Percentiles rank a stretch among this genome's conserved stretches.
phyloP scores from a whole-genome alignment of 2,797 vertebrate genomes.

The Notoglanidium macrostoma region DNA sequence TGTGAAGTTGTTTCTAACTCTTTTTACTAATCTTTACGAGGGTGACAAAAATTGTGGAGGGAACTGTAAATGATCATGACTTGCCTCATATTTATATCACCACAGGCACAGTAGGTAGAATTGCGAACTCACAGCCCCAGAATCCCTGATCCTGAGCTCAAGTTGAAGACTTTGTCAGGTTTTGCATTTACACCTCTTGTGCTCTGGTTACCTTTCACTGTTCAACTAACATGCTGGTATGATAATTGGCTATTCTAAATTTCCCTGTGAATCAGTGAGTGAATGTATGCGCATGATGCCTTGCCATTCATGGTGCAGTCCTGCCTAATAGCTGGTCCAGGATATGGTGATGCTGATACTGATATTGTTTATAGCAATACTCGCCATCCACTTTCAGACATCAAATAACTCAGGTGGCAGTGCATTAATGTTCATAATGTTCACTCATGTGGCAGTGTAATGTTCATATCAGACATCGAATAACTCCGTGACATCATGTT shows the following conservation, averaged over 20 bases:
- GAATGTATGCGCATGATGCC: background rate
- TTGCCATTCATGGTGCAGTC: background rate
- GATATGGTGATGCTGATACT: background rate
- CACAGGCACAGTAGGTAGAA: background rate
- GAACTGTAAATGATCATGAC: background rate
- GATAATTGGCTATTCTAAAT: background rate
- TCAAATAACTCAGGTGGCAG: too few species aligned
- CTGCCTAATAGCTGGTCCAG: background rate
- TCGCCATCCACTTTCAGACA: background rate
- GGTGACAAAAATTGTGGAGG: too few species aligned
- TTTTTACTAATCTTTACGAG: too few species aligned
- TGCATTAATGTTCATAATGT: too few species aligned
- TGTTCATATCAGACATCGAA: background rate
- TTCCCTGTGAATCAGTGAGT: background rate
- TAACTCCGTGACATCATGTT: background rate
- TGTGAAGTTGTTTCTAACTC: too few species aligned
- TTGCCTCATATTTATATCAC: background rate
- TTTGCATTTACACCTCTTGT: background rate
- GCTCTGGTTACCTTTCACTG: background rate
- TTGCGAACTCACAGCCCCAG: too few species aligned
- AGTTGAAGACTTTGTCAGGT: background rate
- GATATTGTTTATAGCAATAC: background rate
- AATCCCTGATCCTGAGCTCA: background rate
- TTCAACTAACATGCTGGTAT: background rate
- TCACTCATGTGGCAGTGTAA: background rate